These are phyloP conservation scores for Bos indicus DNA, from an alignment of 2,113 vertebrate genomes.

Conservation along the genomic window DNA sequence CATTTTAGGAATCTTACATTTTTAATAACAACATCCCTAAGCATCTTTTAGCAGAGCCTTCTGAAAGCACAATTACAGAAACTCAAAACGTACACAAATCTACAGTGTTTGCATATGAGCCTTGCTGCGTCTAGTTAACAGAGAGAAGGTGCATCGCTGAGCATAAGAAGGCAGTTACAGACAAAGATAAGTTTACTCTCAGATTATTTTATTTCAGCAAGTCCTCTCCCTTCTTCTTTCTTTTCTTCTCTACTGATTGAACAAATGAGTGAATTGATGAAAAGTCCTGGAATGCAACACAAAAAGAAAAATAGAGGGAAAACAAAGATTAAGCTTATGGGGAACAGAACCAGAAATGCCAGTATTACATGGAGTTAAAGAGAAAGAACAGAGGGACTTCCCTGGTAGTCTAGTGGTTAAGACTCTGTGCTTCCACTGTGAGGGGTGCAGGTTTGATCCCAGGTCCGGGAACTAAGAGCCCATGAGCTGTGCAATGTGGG, in stretches of 20 bases:
- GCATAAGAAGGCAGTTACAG: fast-evolving
- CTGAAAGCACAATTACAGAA: neutral
- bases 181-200: neutral
- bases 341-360: neutral
- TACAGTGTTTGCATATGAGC: neutral
- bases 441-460: neutral
- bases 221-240: neutral
- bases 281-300: neutral
- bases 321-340: neutral
- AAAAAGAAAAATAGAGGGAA: neutral
- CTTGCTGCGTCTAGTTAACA: too few species aligned
- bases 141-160: neutral
- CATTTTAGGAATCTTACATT: neutral
- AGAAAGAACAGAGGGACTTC: neutral
- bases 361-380: neutral
- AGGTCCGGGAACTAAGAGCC: neutral
- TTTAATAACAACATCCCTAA: neutral
- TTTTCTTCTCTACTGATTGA: neutral
- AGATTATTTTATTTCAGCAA: neutral
- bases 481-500: neutral
- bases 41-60: neutral
- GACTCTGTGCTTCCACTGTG: neutral
- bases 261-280: neutral
- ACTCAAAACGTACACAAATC: neutral
- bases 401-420: neutral